Conservation (phyloP, 2,113 vertebrate species). For the Pangasianodon gigas region DNA sequence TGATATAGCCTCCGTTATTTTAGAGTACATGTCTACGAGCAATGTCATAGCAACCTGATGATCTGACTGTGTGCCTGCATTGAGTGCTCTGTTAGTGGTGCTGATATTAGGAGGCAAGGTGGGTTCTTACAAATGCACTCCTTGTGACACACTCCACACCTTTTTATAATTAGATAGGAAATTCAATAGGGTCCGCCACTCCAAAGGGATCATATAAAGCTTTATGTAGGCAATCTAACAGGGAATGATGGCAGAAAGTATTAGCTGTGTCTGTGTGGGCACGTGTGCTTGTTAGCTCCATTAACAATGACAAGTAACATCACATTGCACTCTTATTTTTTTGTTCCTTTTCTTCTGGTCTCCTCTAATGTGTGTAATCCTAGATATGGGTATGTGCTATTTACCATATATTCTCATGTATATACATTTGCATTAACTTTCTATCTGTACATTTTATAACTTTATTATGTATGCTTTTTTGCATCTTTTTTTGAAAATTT, state of each 20-base stretch:
- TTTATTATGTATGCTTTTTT: neutral
- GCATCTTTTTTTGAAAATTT: neutral
- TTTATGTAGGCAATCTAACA: neutral
- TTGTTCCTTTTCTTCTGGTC: neutral
- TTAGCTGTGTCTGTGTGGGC: neutral
- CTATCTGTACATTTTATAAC: neutral
- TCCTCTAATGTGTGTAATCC: neutral
- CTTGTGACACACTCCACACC: neutral
- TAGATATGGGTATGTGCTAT: neutral
- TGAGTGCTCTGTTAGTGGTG: neutral
- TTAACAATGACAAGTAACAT: neutral
- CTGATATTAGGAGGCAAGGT: neutral
- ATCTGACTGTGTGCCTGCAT: neutral
- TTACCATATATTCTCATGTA: neutral
- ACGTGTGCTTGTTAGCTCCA: neutral
- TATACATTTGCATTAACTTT: neutral
- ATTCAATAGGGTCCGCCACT: neutral
- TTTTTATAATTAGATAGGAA: neutral
- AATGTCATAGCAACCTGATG: neutral
- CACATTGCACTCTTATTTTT: neutral
- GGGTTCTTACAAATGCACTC: constrained; percentile 3
- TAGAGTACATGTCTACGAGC: neutral
- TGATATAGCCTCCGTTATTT: neutral
- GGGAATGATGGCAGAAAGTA: neutral
- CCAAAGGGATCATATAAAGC: constrained; percentile 11